Base-by-base conservation (phyloP, 2,888 invertebrate genomes). In the Stramonita haemastoma region DNA sequence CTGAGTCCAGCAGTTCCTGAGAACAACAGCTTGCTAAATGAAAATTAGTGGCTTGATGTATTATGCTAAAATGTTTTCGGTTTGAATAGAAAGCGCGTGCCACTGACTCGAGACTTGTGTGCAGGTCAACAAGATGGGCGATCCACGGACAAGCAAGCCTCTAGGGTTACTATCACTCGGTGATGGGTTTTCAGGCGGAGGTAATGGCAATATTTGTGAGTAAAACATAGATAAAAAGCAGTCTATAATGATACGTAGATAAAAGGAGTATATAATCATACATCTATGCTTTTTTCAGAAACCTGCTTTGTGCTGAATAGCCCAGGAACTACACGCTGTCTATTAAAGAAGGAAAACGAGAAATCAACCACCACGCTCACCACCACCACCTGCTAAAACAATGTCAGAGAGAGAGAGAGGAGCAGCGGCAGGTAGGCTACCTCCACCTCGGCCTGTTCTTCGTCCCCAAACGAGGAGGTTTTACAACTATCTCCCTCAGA, bases 391-490 rank as follows among this genome's bases (percentile, higher is more conserved):
- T 19, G 26, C 22, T 11, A 6, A 56, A 46, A 83, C 19, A 8
- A 84, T 84, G 84, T 57, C 84, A 2, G 84, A 84, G 6, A 84
- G 57, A 84, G 57, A 57, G 29, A 57, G 84, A 84, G n/a, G n/a
- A 84, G 84, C 84, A 84, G 26, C 15, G 2, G 13, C 77, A 77
- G 26, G n/a, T n/a, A n/a, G 19, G n/a, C n/a, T n/a, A n/a, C n/a
- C n/a, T n/a, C n/a, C n/a, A n/a, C n/a, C n/a, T n/a, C n/a, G n/a
- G n/a, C n/a, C n/a, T n/a, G n/a, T n/a, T n/a, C n/a, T n/a, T 29
- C 57, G 29, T 0, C 57, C 26, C 29, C 57, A 17, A 5, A 1
- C 73, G 2, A 29, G 2, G 5, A 0, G 19, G 19, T 34, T 17
- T 32, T 34, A 19, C 0, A 32, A 32, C 34, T 6, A 0, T n/a